These are phyloP conservation scores for Ephydatia muelleri DNA, from an alignment of 37 sponge, comb jelly and placozoan genomes.

Conservation along the genomic window DNA sequence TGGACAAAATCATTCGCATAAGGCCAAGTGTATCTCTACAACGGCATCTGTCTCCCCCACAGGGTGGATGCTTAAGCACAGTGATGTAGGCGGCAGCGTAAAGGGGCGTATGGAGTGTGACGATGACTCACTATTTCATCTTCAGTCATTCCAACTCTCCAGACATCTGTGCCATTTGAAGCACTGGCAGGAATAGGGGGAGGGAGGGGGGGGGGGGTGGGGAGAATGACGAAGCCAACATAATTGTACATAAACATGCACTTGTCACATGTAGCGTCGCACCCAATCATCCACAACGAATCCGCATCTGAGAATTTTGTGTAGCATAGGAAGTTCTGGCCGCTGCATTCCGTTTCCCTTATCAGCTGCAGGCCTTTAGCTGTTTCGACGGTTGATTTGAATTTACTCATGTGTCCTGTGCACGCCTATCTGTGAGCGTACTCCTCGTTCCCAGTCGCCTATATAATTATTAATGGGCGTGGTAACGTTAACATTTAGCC, in stretches of 20 bases:
- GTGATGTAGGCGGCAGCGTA: neutral
- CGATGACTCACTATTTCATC: conserved; percentile 19
- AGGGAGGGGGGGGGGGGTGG: too few relatives aligned
- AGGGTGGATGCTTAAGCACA: neutral
- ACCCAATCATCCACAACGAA: conserved; percentile 28
- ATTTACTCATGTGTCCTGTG: conserved; percentile 10
- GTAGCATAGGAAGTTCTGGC: conserved; percentile 12
- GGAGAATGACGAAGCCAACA: too few relatives aligned
- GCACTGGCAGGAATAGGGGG: neutral
- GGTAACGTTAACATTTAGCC: neutral
- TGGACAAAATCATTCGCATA: too few relatives aligned
- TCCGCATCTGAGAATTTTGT: conserved; percentile 26
- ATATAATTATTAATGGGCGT: neutral
- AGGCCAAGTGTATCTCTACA: too few relatives aligned
- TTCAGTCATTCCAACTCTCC: conserved; percentile 31
- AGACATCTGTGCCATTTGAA: conserved; percentile 36
- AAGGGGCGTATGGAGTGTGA: neutral
- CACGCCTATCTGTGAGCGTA: too few relatives aligned
- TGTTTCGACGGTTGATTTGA: conserved; percentile 3
- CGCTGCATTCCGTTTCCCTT: conserved; percentile 8
- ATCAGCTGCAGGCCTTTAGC: conserved; percentile 10
- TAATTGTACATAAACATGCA: neutral
- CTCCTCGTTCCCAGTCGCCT: neutral
- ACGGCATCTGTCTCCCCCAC: neutral
- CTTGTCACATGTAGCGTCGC: neutral